These are phyloP conservation scores for Amblyteles armatorius DNA, from an alignment of 2,888 invertebrate species.

Conservation along the genomic window DNA sequence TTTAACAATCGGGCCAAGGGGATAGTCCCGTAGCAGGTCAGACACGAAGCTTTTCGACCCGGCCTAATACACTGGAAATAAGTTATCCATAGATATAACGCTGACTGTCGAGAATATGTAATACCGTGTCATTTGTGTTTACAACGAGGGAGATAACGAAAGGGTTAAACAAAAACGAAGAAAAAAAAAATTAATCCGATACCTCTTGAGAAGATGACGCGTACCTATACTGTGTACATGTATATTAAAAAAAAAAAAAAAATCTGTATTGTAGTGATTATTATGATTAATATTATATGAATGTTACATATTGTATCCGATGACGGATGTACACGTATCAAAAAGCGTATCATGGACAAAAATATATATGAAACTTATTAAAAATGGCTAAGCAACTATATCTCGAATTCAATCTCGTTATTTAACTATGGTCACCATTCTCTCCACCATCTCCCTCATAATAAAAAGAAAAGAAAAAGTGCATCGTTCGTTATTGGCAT, in stretches of 20 bases:
- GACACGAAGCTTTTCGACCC: constrained; percentile 37
- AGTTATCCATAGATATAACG: background rate
- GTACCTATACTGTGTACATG: constrained; percentile 64
- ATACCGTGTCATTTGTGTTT: background rate
- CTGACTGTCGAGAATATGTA: background rate
- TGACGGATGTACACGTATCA: constrained; percentile 80
- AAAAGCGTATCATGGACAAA: constrained; percentile 74
- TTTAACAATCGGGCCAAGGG: constrained; percentile 18
- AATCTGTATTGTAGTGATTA: constrained; percentile 52
- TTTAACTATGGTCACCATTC: background rate
- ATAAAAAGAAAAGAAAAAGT: constrained; percentile 16
- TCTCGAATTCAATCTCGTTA: constrained; percentile 20
- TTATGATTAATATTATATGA: constrained; percentile 61
- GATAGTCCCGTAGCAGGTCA: constrained; percentile 25
- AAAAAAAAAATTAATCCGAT: constrained; percentile 33
- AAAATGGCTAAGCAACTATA: constrained; percentile 56
- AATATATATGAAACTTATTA: constrained; percentile 68
- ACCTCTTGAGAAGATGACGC: constrained; percentile 58
- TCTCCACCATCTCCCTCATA: background rate
- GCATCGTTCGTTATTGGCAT: background rate
- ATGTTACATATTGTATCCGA: constrained; percentile 75
- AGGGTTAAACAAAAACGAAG: constrained; percentile 17
- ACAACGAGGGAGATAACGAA: constrained; percentile 1
- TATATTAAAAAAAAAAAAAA: constrained; percentile 60
- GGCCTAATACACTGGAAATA: constrained; percentile 35